These are phyloP conservation scores for Anhinga rufa DNA, from an alignment of 2,113 vertebrate species.

Conservation along the genomic window DNA sequence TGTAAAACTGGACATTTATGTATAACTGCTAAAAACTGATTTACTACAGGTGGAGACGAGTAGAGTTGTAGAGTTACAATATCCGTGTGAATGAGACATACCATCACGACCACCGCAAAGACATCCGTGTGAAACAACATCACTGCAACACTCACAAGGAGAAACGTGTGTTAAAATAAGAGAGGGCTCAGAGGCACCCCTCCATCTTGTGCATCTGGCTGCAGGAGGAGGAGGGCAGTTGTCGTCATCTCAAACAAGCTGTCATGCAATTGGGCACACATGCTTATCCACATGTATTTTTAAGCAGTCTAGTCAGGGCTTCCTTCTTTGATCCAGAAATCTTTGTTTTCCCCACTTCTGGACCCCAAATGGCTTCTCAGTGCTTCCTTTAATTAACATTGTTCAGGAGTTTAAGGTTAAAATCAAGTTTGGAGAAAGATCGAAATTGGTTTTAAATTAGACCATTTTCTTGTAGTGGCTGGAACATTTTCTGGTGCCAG, in stretches of 20 bases:
- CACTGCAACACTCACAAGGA: neutral
- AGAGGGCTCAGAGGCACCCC: neutral
- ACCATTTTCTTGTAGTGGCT: neutral
- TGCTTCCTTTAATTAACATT: neutral
- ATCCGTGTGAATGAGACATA: fast-evolving
- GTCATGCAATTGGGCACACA: neutral
- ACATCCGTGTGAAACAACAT: neutral
- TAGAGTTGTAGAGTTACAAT: neutral
- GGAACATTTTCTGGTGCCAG: neutral
- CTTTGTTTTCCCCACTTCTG: neutral
- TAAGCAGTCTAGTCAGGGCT: neutral
- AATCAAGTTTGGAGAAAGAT: neutral
- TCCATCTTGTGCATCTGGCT: neutral
- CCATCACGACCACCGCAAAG: neutral
- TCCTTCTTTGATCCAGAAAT: neutral
- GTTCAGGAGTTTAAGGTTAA: neutral
- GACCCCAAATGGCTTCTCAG: neutral
- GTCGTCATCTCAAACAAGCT: neutral
- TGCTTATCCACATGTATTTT: neutral
- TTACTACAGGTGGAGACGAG: neutral
- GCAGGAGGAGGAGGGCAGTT: neutral
- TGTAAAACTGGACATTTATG: constrained; percentile 18
- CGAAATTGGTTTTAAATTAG: neutral
- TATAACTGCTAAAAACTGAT: constrained; percentile 2
- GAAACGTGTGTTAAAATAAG: neutral